Base-by-base conservation (phyloP, 2,113 vertebrate species). In the Polyodon spathula region DNA sequence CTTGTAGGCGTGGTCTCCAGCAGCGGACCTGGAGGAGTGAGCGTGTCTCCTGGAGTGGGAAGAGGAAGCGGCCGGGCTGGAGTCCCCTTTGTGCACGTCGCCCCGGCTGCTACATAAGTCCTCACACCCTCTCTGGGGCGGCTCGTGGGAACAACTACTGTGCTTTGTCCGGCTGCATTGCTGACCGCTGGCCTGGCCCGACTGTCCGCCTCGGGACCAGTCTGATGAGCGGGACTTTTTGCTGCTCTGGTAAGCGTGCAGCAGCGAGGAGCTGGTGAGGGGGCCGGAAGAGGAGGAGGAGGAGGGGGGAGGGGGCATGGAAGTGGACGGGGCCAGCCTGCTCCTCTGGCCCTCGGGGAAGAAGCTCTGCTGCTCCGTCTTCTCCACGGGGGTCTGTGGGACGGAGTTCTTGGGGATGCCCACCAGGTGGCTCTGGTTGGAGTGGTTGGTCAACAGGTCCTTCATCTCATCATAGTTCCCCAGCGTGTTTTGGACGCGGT, bases 401-500 rank as follows among this genome's bases (percentile, higher is more conserved):
- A 88, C 81, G 68, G 88, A 86, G 87, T 86, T 91, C 81, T 97
- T 97, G 76, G 94, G 93, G 72, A 98, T 96, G 70, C 94, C 95
- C 71, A 97, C 94, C 68, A 98, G 84, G 72, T 98, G 95, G 71
- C 92, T 97, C 83, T 97, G 93, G 78, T 94, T 97, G 61, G 93
- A 93, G 68, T 95, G 93, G 80, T 88, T 94, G 67, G 92, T 94
- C 77, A 96, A 71, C 60, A 96, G 82, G 73, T 96, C 93, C 73
- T 96, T 97, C 93, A 97, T 94, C 77, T 97, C 92, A 70, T 97
- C 94, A 8, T 95, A 97, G 75, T 92, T 95, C 71, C 94, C 93
- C 81, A 97, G 64, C 0, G 93, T 97, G 76, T 91, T 94, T 86
- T 97, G 93, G 71, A 96, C 92, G 53, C 92, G 90, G 76, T 83